Evolutionary conservation across 2,113 vertebrate genomes (phyloP).

Genomic region (Neodontobutis hainanensis): DNA sequence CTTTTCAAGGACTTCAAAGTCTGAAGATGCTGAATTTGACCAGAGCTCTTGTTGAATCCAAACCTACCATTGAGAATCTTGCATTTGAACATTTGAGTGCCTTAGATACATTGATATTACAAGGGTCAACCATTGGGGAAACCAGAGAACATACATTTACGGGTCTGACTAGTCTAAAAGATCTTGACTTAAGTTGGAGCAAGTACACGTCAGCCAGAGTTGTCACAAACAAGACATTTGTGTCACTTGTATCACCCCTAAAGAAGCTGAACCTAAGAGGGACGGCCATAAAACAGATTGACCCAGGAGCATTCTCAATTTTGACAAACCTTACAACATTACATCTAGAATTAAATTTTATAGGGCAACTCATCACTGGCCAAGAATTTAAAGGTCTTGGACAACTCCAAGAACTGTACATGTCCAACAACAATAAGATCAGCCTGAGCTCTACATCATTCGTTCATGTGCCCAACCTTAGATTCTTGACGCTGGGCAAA

Average conservation of each 20-base stretch:
- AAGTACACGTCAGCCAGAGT: constrained; percentile 68
- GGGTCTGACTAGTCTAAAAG: constrained; percentile 82
- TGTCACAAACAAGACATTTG: constrained; percentile 84
- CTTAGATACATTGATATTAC: constrained; percentile 85
- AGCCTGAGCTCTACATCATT: constrained; percentile 82
- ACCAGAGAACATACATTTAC: constrained; percentile 82
- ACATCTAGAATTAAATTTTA: constrained; percentile 87
- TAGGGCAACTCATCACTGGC: constrained; percentile 85
- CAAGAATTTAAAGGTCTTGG: constrained; percentile 86
- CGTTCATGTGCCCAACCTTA: constrained; percentile 79
- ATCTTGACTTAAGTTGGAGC: constrained; percentile 83
- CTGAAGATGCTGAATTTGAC: constrained; percentile 83
- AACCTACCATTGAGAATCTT: constrained; percentile 80
- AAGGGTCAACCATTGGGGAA: constrained; percentile 72
- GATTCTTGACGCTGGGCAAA: constrained; percentile 82
- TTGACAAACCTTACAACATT: constrained; percentile 82
- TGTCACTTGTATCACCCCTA: constrained; percentile 86
- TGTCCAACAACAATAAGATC: constrained; percentile 85
- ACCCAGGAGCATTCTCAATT: constrained; percentile 78
- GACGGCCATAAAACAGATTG: constrained; percentile 77
- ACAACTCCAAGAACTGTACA: constrained; percentile 81
- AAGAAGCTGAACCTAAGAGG: constrained; percentile 84
- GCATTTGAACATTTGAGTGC: constrained; percentile 82
- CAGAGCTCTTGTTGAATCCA: constrained; percentile 71
- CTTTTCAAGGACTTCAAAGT: constrained; percentile 83